These are phyloP conservation scores for Candidula unifasciata DNA, from an alignment of 2,888 invertebrate genomes.

Conservation along the genomic window DNA sequence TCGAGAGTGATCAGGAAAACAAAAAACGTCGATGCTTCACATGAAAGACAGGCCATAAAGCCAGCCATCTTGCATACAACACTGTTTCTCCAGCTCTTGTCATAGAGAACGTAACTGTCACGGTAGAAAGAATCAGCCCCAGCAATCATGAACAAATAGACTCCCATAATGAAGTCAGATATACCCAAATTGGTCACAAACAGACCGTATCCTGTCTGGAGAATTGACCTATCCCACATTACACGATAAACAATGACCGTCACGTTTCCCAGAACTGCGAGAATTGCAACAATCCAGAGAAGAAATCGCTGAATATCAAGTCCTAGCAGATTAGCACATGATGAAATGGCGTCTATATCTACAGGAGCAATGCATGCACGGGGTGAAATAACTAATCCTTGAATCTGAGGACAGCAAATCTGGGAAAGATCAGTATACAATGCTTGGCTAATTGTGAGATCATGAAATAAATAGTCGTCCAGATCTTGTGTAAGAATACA, in stretches of 20 bases:
- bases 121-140: not conserved
- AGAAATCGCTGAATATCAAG: not conserved
- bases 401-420: not conserved
- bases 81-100: not conserved
- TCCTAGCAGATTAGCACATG: not conserved
- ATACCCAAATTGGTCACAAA: constrained; percentile 37
- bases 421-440: not conserved
- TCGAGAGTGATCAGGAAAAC: not conserved
- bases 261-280: not conserved
- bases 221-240: not conserved
- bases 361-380: not conserved
- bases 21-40: constrained; percentile 11
- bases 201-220: constrained; percentile 48
- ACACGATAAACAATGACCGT: constrained; percentile 36
- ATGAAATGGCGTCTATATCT: constrained; percentile 1
- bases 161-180: constrained; percentile 47
- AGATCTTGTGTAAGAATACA: not conserved
- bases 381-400: not conserved
- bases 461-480: not conserved
- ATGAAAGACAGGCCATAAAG: not conserved
- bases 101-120: not conserved
- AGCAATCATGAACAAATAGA: not conserved
- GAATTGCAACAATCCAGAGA: not conserved
- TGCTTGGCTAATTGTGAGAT: not conserved
- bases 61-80: constrained; percentile 49